These are phyloP conservation scores for Cephus runcator DNA, from an alignment of 2,888 invertebrate species.

Conservation along the genomic window DNA sequence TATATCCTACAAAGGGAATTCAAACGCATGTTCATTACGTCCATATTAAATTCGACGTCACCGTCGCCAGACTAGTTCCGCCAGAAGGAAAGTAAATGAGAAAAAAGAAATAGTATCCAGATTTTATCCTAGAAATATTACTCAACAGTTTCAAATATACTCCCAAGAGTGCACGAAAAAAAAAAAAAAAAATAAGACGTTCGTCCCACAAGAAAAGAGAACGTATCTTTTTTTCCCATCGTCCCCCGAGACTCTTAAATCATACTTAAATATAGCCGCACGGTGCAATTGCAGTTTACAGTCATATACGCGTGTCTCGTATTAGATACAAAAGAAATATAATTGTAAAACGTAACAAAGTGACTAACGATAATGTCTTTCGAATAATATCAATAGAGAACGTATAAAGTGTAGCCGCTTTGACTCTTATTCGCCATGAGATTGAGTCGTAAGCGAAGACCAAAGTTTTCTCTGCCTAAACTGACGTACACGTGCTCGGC, in stretches of 20 bases:
- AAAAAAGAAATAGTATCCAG: not conserved
- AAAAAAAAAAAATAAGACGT: not conserved
- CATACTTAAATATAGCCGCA: not conserved
- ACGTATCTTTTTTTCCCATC: not conserved
- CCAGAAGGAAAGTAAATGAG: not conserved
- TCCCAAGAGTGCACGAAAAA: not conserved
- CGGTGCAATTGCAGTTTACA: not conserved
- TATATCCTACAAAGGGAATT: not conserved
- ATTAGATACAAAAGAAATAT: constrained; percentile 28
- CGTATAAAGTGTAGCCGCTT: not conserved
- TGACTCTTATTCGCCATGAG: not conserved
- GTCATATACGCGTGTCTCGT: not conserved
- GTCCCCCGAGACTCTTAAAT: not conserved
- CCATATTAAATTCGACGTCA: not conserved
- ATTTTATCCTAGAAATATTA: not conserved
- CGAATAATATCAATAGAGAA: constrained; percentile 24
- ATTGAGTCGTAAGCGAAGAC: not conserved
- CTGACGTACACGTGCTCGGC: not conserved
- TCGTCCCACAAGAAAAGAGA: not conserved
- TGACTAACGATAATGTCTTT: constrained; percentile 28
- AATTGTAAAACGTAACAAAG: constrained; percentile 39
- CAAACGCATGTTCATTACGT: not conserved
- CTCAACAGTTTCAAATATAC: not conserved
- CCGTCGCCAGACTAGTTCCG: not conserved
- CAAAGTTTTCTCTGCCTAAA: not conserved